A percentile compares a stretch with the other conserved stretches of the same genome.
Evolutionary conservation across 35 echinoderm and acorn worm genomes (phyloP).

Genomic region (Ophioderma brevispina): DNA sequence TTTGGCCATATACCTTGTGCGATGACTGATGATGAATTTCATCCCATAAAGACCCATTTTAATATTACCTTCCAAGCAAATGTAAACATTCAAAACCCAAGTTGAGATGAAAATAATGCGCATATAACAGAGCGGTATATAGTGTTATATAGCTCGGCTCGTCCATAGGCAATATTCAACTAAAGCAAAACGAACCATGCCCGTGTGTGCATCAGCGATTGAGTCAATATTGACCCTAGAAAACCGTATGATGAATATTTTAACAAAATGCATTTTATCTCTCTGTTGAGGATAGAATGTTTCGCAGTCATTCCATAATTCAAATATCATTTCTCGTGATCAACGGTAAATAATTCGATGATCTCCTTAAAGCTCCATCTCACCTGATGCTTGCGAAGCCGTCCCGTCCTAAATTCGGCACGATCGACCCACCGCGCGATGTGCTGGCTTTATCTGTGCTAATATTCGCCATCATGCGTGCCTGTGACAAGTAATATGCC

Average conservation of each 20-base stretch:
- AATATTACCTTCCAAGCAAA: not conserved
- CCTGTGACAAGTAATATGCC: too few species aligned
- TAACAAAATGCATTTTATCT: not conserved
- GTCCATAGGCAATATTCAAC: not conserved
- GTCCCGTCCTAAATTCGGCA: too few species aligned
- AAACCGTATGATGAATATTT: conserved; percentile 3
- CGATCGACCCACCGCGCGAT: too few species aligned
- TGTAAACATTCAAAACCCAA: conserved; percentile 7
- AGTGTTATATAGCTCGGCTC: not conserved
- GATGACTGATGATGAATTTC: not conserved
- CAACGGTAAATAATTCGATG: not conserved
- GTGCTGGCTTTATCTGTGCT: too few species aligned
- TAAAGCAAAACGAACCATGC: not conserved
- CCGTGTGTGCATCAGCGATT: not conserved
- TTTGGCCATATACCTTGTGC: too few species aligned
- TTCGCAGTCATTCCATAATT: not conserved
- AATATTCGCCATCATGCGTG: too few species aligned
- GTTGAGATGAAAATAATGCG: not conserved
- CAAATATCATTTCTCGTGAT: conserved; percentile 11
- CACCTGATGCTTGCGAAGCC: too few species aligned
- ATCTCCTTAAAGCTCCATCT: not conserved
- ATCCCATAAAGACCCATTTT: not conserved
- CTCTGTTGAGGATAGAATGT: not conserved
- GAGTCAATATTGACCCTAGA: not conserved
- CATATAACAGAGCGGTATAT: not conserved